Evolutionary conservation across 2,888 invertebrate species (phyloP), one percentile per base, ranked within the genome.

Genomic region (Acanthosepion pharaonis): DNA sequence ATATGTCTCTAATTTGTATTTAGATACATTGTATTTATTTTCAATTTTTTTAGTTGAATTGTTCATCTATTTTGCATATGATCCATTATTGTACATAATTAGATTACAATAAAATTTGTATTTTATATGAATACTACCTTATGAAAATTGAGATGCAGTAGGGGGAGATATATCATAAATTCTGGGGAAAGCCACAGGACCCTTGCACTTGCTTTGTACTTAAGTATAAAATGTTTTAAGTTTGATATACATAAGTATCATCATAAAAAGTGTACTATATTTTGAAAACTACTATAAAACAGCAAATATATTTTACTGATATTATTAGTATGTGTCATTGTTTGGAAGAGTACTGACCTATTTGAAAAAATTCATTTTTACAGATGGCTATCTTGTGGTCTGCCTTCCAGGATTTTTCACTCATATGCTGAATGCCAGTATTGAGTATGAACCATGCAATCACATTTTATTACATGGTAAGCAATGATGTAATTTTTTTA

Each of bases 331-430:
- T 23, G 5, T 59, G 20, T 20, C 23, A 78, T 78, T 78, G n/a
- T 78, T 78, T 78, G 28, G 78, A 78, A 78, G n/a, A 78, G n/a
- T 15, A n/a, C n/a, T 78, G n/a, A 78, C n/a, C 78, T 5, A 15
- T 78, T 78, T 78, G 2, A n/a, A 78, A 78, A 78, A n/a, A 5
- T 4, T 94, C 42, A 18, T 59, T 55, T 59, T 97, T 97, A 95
- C 97, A 98, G 98, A 98, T 95, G 98, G 98, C 97, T 98, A 98
- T 96, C 98, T 99, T 97, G 97, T 99, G 78, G 98, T 99, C 2
- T 98, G 98, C 96, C 98, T 98, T 51, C 98, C 99, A 28, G 98
- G 98, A 96, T 98, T 98, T 59, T 99, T 99, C 97, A 98, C 98
- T 0, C 99, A 99, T 97, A 97, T 99, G 53, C 98, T 99, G 94